phyloP scores from a whole-genome alignment of 2,113 vertebrate species.

The Rhinolophus ferrumequinum region DNA sequence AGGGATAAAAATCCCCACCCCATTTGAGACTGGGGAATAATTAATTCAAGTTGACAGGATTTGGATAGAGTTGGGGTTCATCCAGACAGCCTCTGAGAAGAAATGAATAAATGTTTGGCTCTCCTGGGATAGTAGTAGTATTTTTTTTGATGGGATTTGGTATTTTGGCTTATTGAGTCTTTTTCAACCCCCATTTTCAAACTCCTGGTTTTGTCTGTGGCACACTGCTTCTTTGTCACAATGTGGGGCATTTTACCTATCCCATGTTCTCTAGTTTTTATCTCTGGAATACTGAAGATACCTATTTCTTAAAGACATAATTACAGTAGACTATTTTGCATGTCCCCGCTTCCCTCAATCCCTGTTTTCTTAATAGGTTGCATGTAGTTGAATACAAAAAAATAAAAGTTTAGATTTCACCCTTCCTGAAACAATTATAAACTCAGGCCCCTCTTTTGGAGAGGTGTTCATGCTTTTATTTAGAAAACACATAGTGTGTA shows the following conservation, averaged over 20 bases:
- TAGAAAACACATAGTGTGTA: neutral
- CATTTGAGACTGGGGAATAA: conserved; percentile 10
- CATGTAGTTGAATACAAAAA: neutral
- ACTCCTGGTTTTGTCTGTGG: neutral
- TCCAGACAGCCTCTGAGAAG: conserved; percentile 20
- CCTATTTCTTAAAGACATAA: neutral
- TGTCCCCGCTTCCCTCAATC: conserved; percentile 1
- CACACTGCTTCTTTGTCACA: neutral
- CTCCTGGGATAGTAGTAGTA: neutral
- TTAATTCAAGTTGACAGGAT: conserved; percentile 4
- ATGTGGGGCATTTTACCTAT: neutral
- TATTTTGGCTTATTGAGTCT: neutral
- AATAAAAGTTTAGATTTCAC: neutral
- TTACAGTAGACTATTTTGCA: conserved; percentile 10
- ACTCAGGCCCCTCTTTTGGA: neutral
- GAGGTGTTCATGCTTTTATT: conserved; percentile 3
- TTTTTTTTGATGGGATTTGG: neutral
- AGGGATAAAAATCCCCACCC: neutral
- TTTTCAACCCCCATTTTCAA: neutral
- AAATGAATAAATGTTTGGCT: conserved; percentile 37
- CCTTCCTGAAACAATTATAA: conserved; percentile 24
- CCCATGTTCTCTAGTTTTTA: neutral
- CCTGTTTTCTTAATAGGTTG: neutral
- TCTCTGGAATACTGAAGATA: neutral
- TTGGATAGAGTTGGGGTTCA: conserved; percentile 20